phyloP scores from a whole-genome alignment of 2,797 vertebrate species.

The Danio jaintianensis region DNA sequence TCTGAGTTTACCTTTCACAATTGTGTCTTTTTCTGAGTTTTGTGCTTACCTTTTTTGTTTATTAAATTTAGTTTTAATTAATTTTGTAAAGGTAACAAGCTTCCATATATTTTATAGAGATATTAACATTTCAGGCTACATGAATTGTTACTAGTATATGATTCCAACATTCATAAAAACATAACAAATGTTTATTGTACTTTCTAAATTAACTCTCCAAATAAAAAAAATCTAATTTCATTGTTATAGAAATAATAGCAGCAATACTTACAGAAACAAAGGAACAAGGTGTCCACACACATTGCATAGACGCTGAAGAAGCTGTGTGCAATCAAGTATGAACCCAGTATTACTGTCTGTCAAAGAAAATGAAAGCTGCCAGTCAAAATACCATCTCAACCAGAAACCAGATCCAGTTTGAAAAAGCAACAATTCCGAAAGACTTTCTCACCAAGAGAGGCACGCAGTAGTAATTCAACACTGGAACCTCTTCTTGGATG shows the following conservation, averaged over 20 bases:
- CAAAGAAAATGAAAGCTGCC: constrained; percentile 49
- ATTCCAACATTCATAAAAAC: not conserved
- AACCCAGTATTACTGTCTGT: constrained; percentile 85
- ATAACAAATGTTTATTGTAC: not conserved
- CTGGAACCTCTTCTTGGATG: constrained; percentile 81
- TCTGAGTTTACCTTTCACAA: too few species aligned
- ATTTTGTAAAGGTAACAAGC: too few species aligned
- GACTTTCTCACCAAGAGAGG: constrained; percentile 84
- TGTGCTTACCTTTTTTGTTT: too few species aligned
- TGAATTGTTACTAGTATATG: not conserved
- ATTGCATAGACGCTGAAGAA: constrained; percentile 95
- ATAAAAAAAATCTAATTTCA: not conserved
- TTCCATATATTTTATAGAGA: too few species aligned
- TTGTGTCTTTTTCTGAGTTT: too few species aligned
- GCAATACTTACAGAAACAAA: constrained; percentile 92
- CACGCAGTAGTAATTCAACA: constrained; percentile 90
- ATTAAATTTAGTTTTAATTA: too few species aligned
- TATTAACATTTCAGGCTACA: not conserved
- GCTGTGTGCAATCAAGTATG: constrained; percentile 89
- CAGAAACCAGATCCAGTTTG: not conserved
- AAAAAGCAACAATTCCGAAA: not conserved
- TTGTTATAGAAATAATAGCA: not conserved
- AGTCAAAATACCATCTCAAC: constrained; percentile 9
- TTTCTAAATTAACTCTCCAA: not conserved
- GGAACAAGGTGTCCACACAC: constrained; percentile 92